Base-by-base conservation (phyloP, 2,888 invertebrate species). In the Eupithecia subumbrata region DNA sequence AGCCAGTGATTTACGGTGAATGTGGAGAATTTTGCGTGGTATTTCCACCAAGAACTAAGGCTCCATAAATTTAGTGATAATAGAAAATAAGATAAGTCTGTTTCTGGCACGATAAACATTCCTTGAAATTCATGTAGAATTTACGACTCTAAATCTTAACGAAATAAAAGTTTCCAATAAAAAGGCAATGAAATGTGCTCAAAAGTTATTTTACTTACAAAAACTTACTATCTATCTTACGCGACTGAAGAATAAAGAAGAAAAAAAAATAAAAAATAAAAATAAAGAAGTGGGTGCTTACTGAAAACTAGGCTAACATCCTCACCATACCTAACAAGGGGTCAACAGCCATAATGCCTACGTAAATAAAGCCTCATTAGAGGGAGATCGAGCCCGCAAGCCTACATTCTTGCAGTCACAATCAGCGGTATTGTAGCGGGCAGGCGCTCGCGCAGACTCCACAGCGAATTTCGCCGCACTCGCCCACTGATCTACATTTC, bases 401-500 rank as follows among this genome's bases (percentile, higher is more conserved):
- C 45, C 43, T 72, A 73, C 75, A 72, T 52, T 68, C 74, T 72
- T 75, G 75, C 76, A 69, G 73, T 74, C 72, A 73, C 76, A 74
- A 75, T 69, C 75, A 73, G 73, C 71, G 72, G 77, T 77, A 77
- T 75, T 76, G 78, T 74, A 18, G 74, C 74, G 74, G 79, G 81
- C 82, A 77, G 76, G 83, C 84, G 83, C 82, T 76, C 79, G 82
- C 87, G 82, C 87, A 86, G 88, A 87, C 89, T 91, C 90, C 86
- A 89, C 90, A 84, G 92, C 90, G 86, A 93, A 94, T 89, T 94
- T 93, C 92, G 94, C 93, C 93, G 92, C 93, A 92, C 91, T 95
- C 95, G 95, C 95, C 95, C 95, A 95, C 95, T 95, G 95, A 95
- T 95, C 95, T 95, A 95, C 95, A 95, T 95, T 95, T 94, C 91